Evolutionary conservation across 2,113 vertebrate genomes (phyloP), one percentile per base, ranked within the genome.

Genomic region (Hemichromis elongatus): DNA sequence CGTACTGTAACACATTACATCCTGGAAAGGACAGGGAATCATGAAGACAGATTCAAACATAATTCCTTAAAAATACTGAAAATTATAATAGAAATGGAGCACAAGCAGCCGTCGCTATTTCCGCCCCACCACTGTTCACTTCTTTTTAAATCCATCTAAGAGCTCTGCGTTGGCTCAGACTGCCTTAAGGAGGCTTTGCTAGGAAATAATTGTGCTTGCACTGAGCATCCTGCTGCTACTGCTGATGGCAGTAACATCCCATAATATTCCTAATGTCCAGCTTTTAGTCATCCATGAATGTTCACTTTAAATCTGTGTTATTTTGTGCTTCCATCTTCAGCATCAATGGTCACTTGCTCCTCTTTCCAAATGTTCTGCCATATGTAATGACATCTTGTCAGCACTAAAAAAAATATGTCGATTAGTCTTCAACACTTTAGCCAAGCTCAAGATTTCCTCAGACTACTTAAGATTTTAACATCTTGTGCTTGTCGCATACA

Each of bases 151-250:
- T 37, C 55, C 61, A 24, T 85, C 80, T 84, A 57, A 77, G 57
- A 75, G 77, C 78, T 90, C 73, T 37, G 59, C 59, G 61, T 66
- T 52, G 28, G 80, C 82, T 90, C 81, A 85, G 33, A 50, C 30
- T 6, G 84, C 86, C 78, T 77, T 83, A 70, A 80, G 79, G 78
- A 81, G 37, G 82, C 75, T 87, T 86, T 88, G 82, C 73, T 50
- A 30, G 45, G 45, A 86, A 90, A 91, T 89, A 83, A 89, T 83
- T 90, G 77, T 77, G 88, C 84, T 85, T 79, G 79, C 87, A 66
- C 45, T 4, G 30, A 88, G 81, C 54, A 56, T 81, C 87, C 63
- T 16, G 12, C 85, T 86, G 84, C 77, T 77, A 10, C 68, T 40
- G 84, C 87, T 87, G 85, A 80, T 55, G 80, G 88, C 80, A 78